phyloP scores from a whole-genome alignment of 2,113 vertebrate species.

The Phrynosoma blainvillii region DNA sequence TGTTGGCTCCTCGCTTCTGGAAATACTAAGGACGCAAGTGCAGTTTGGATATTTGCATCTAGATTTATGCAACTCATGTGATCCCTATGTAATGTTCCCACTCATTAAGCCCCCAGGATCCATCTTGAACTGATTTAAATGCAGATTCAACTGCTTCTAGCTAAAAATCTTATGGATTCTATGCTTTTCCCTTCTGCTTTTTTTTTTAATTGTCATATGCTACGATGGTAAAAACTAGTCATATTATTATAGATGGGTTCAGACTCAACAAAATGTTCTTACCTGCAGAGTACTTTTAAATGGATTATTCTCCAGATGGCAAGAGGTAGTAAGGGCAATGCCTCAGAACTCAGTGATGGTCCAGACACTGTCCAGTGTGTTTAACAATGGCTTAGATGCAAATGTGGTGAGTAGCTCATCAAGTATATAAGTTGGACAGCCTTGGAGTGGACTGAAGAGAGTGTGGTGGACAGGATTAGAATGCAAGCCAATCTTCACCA shows the following conservation, averaged over 20 bases:
- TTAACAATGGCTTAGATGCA: neutral
- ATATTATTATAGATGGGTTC: conserved; percentile 1
- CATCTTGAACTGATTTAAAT: too few species aligned
- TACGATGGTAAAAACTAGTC: too few species aligned
- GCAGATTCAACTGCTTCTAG: too few species aligned
- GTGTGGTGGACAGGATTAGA: neutral
- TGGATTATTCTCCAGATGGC: neutral
- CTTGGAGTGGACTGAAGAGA: neutral
- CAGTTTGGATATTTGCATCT: too few species aligned
- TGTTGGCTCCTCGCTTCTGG: too few species aligned
- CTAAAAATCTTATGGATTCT: too few species aligned
- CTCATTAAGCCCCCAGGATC: too few species aligned
- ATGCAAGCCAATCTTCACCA: conserved; percentile 6
- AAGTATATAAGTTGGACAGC: neutral
- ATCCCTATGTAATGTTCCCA: too few species aligned
- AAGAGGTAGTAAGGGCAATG: conserved; percentile 4
- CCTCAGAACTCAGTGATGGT: neutral
- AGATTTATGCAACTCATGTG: too few species aligned
- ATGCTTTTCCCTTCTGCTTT: too few species aligned
- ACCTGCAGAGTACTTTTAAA: conserved; percentile 21
- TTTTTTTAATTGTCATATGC: too few species aligned
- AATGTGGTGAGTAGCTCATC: neutral
- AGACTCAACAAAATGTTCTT: neutral
- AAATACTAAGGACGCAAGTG: too few species aligned
- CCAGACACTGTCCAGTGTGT: neutral